Evolutionary conservation across 2,797 vertebrate genomes (phyloP), one percentile per base, ranked within the genome.

Genomic region (Syncerus caffer): DNA sequence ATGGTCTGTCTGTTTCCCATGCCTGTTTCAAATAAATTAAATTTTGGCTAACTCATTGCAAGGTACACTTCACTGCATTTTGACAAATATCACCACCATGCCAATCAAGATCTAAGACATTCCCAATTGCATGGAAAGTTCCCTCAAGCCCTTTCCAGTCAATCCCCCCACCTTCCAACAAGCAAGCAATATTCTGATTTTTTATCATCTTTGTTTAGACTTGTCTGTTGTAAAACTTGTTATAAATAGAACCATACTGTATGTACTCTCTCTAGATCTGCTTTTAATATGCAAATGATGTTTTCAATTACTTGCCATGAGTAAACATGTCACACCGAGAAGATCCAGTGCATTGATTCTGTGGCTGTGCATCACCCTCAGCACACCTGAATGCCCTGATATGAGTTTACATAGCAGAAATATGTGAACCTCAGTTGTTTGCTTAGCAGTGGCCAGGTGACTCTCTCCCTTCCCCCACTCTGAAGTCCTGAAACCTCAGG

Each of bases 251-350:
- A 85, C 78, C 84, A 90, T n/a, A 71, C 31, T 15, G 4, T 78
- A 47, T 10, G 29, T 34, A 19, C 50, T 38, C 11, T 25, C 53
- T 60, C 15, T 11, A 10, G 11, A 62, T 45, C 29, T 60, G 86
- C 58, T 93, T 92, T 82, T 87, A 93, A 82, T 47, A 82, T 89
- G 83, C n/a, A 96, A 42, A 85, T 62, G 45, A 51, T 82, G 53
- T 31, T 89, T 92, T 84, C 79, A 25, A 31, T 94, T 91, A 93
- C 64, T 85, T 78, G 50, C 50, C 50, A 17, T 42, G 60, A 78
- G 74, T 57, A 90, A 90, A 87, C 57, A 74, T 1, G 4, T 50
- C 84, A 80, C 12, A 13, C 21, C 3, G 13, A 80, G 62, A 55
- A 60, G 60, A 85, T 15, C 13, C 51, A 51, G 34, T 7, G 58